Evolutionary conservation across 1,140 invertebrate species (phyloP).

Genomic region (Drosophila pruinosa): DNA sequence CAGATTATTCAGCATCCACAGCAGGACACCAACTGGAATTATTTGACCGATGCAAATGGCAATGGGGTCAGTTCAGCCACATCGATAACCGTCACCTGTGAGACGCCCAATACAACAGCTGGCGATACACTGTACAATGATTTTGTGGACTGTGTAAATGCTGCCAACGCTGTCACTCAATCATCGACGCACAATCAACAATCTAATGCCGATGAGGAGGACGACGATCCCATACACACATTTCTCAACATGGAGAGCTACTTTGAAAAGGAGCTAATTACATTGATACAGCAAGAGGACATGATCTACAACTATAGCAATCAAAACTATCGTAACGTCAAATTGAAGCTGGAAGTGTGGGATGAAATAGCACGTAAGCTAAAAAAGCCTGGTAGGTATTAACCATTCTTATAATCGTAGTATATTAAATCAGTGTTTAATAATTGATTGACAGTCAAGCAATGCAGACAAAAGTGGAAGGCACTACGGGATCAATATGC

Average conservation of each 20-base stretch:
- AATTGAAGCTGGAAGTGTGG: conserved; percentile 72
- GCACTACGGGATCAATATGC: conserved; percentile 79
- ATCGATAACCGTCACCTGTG: conserved; percentile 49
- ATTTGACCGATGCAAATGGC: conserved; percentile 57
- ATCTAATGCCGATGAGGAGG: conserved; percentile 67
- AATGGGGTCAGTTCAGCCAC: conserved; percentile 24
- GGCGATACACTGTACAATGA: conserved; percentile 68
- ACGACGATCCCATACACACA: conserved; percentile 78
- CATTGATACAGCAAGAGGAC: conserved; percentile 71
- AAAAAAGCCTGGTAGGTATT: conserved; percentile 66
- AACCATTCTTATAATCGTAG: background rate
- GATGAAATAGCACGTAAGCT: conserved; percentile 77
- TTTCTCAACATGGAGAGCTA: conserved; percentile 79
- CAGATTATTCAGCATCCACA: conserved; percentile 59
- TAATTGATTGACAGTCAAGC: conserved; percentile 52
- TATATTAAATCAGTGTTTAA: background rate
- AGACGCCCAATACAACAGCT: conserved; percentile 42
- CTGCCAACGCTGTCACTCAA: conserved; percentile 17
- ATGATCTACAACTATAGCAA: conserved; percentile 76
- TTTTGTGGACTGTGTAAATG: conserved; percentile 67
- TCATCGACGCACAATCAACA: conserved; percentile 20
- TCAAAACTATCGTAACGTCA: conserved; percentile 77
- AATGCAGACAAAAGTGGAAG: conserved; percentile 79
- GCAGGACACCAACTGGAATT: conserved; percentile 69
- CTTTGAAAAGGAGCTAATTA: conserved; percentile 77